Evolutionary conservation across 2,888 invertebrate species (phyloP).

Genomic region (Rhynchonema sp.): DNA sequence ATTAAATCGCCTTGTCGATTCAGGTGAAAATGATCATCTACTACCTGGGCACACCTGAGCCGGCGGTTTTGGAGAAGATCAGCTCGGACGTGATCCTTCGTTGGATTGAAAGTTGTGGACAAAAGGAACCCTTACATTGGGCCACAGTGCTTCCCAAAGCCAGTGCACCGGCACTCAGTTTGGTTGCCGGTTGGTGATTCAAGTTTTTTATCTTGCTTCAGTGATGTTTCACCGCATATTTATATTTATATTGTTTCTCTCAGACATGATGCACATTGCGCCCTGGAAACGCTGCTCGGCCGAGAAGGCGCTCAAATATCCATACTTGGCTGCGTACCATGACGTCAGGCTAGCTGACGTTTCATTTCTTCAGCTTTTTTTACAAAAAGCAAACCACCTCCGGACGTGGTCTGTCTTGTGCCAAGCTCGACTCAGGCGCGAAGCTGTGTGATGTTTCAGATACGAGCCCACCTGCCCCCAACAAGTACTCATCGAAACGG

Average conservation of each 20-base stretch:
- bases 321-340: conserved; percentile 33
- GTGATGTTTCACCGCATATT: neutral
- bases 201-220: neutral
- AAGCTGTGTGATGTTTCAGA: too few species aligned
- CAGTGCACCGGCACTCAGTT: conserved; percentile 28
- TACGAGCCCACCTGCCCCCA: neutral
- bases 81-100: conserved; percentile 28
- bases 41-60: conserved; percentile 31
- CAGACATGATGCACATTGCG: conserved; percentile 27
- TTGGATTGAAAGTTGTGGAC: conserved; percentile 23
- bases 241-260: conserved; percentile 4
- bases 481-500: conserved; percentile 14
- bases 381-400: too few species aligned
- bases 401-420: too few species aligned
- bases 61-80: conserved; percentile 22
- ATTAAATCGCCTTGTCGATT: too few species aligned
- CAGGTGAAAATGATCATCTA: conserved; percentile 33
- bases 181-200: conserved; percentile 15
- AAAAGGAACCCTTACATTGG: conserved; percentile 25
- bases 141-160: conserved; percentile 30
- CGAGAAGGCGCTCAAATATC: conserved; percentile 31
- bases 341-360: conserved; percentile 32
- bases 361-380: too few species aligned
- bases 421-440: too few species aligned
- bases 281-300: conserved; percentile 32